Evolutionary conservation across 2,888 invertebrate genomes (phyloP), one percentile per base, ranked within the genome.

Genomic region (Adelphocoris suturalis): DNA sequence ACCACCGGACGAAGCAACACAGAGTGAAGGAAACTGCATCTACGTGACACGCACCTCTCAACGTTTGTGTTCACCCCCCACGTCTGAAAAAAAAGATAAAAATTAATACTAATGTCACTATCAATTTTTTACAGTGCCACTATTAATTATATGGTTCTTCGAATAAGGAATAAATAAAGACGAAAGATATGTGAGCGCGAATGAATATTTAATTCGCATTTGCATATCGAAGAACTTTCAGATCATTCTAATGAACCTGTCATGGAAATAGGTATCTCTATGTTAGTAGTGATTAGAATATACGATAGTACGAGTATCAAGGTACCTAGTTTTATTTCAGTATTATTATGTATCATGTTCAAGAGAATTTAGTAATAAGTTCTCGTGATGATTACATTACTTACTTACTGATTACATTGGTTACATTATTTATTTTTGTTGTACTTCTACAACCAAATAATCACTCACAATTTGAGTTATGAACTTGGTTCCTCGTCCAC

Each of bases 1-100:
- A 12, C 68, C 68, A 78, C 78, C 78, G 78, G 78, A 78, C 78
- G 78, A 47, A 78, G 78, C 78, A 46, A 46, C 78, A 78, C 4
- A 13, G 68, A 27, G 23, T 11, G 78, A 19, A 78, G 78, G 78
- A 78, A 78, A 78, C 78, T 78, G 78, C 78, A 46, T 46, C 78
- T 78, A 78, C 78, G 78, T 78, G 78, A 78, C 47, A 47, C 28
- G 46, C 46, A 78, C n/a, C 46, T 28, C 9, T 47, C 78, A 78
- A 46, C 78, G 12, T 68, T 68, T 5, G 68, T 13, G 68, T 68
- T 23, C 68, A 23, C 68, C 9, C 27, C 23, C 13, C 68, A 68
- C 68, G 68, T 23, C 13, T 23, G 7, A 3, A 46, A 78, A 46
- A 78, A 19, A 27, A 37, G 27, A 76, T 23, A 7, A 16, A 78